Evolutionary conservation across 2,888 invertebrate genomes (phyloP).

Genomic region (Carpatolechia fugitivella): DNA sequence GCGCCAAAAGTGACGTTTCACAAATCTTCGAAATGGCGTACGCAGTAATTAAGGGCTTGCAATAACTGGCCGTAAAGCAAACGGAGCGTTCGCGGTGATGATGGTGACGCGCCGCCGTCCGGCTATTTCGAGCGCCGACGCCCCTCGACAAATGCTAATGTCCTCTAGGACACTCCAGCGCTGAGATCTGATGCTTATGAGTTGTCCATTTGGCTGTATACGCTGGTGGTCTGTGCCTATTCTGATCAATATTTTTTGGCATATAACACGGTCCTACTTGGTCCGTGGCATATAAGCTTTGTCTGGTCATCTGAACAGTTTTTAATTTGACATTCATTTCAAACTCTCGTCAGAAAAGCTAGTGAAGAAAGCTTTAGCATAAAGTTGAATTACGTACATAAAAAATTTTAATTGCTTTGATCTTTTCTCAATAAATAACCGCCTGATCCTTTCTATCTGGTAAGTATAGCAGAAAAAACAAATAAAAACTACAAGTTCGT

Average conservation of each 20-base stretch:
- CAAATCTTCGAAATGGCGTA: slow-evolving; percentile 69
- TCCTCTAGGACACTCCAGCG: slow-evolving; percentile 73
- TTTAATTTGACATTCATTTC: no score
- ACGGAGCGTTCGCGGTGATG: slow-evolving; percentile 52
- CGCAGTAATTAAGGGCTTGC: slow-evolving; percentile 69
- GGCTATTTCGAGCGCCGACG: slow-evolving; percentile 70
- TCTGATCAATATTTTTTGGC: not conserved
- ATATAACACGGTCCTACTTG: no score
- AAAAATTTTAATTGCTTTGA: no score
- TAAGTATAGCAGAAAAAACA: no score
- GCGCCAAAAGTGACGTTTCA: slow-evolving; percentile 68
- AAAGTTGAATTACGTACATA: no score
- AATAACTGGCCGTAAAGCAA: slow-evolving; percentile 72
- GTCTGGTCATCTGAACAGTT: no score
- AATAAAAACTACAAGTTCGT: no score
- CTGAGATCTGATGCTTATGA: slow-evolving; percentile 27
- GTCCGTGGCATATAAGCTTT: no score
- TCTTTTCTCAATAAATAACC: no score
- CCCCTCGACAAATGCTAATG: slow-evolving; percentile 77
- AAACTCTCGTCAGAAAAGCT: no score
- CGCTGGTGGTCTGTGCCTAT: not conserved
- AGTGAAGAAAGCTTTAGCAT: no score
- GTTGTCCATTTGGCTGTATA: slow-evolving; percentile 9
- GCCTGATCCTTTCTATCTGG: no score
- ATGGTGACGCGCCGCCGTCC: slow-evolving; percentile 66